Conservation (phyloP, 2,113 vertebrate genomes). For the Laticauda laticaudata region DNA sequence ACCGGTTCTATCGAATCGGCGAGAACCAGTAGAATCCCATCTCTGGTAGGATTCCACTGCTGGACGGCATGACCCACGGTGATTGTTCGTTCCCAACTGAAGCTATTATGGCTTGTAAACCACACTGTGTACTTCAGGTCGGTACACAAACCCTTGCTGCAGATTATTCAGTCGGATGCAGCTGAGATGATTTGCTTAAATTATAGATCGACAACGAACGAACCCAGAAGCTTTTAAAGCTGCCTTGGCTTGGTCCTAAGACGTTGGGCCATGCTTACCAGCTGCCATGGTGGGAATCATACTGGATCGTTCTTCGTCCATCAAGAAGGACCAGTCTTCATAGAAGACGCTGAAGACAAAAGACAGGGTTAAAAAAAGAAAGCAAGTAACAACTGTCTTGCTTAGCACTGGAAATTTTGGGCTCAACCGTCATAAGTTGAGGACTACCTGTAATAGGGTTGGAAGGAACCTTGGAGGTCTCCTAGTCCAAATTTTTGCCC, state of each 20-base stretch:
- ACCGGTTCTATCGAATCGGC: no score
- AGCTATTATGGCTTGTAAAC: background rate
- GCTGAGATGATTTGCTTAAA: background rate
- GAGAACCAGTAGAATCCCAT: no score
- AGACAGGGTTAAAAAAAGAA: background rate
- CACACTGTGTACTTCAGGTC: background rate
- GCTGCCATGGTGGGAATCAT: constrained; percentile 99
- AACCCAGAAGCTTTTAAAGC: background rate
- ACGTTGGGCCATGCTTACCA: constrained; percentile 69
- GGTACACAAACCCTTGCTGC: background rate
- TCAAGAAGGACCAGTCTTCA: constrained; percentile 96
- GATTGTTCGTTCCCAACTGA: background rate
- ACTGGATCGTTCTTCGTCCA: constrained; percentile 93
- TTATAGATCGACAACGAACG: background rate
- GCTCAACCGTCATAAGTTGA: no score
- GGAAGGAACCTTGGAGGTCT: no score
- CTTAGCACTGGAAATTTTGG: background rate
- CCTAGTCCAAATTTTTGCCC: no score
- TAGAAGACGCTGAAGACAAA: constrained; percentile 83
- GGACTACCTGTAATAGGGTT: no score
- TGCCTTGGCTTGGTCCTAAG: background rate
- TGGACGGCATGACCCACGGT: no score
- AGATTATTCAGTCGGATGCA: background rate
- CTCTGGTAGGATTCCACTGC: no score
- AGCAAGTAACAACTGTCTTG: background rate